These are phyloP conservation scores for Bruchidius siliquastri DNA, from an alignment of 2,888 invertebrate genomes.

Conservation along the genomic window DNA sequence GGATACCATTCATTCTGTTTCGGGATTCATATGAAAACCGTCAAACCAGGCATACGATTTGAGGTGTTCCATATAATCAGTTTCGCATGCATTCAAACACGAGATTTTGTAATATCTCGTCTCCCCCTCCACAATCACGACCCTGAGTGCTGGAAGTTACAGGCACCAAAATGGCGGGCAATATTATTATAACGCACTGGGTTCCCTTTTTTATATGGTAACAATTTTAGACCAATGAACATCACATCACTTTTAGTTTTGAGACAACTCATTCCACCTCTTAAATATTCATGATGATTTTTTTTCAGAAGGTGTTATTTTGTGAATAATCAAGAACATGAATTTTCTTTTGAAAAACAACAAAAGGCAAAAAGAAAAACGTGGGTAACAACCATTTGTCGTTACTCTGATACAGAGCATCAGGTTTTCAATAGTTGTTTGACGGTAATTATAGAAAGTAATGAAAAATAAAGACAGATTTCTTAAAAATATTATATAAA, in stretches of 20 bases:
- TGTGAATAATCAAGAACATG: neutral
- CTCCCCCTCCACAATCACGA: neutral
- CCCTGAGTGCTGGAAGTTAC: constrained; percentile 4
- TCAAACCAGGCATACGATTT: constrained; percentile 12
- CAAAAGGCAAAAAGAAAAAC: neutral
- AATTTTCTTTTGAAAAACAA: neutral
- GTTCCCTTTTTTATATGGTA: neutral
- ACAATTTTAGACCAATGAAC: neutral
- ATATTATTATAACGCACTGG: constrained; percentile 8
- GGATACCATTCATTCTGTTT: constrained; percentile 26
- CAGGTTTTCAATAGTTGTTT: neutral
- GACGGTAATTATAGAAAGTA: neutral
- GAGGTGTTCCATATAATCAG: neutral
- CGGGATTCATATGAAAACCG: constrained; percentile 21
- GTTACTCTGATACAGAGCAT: neutral
- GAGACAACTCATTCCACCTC: neutral
- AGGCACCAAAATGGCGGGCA: neutral
- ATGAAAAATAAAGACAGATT: constrained; percentile 21
- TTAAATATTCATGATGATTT: neutral
- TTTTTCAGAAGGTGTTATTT: neutral
- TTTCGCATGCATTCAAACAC: constrained; percentile 12
- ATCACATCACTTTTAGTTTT: neutral
- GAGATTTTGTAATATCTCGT: constrained; percentile 21
- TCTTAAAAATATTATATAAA: constrained; percentile 3
- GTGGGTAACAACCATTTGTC: neutral